Conservation (phyloP, 2,888 invertebrate genomes). For the Netelia virgata region DNA sequence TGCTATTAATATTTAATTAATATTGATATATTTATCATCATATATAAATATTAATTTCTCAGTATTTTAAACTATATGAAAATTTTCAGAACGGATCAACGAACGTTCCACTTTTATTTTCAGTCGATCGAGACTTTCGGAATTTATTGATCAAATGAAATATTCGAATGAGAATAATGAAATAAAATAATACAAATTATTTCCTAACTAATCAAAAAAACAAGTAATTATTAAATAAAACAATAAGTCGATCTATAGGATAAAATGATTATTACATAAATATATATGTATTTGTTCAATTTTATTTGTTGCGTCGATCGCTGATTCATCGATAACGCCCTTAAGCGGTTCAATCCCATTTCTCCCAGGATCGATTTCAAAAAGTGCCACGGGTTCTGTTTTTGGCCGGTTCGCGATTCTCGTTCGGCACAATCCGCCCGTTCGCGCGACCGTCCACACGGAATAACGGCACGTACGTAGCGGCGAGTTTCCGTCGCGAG, state of each 20-base stretch:
- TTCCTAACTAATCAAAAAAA: no score
- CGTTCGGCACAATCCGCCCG: constrained; percentile 1
- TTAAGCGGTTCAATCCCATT: constrained; percentile 30
- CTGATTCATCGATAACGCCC: constrained; percentile 51
- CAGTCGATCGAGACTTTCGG: no score
- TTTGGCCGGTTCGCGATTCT: constrained; percentile 36
- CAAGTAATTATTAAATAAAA: no score
- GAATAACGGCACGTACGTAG: not conserved
- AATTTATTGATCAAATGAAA: not conserved
- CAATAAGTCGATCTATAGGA: no score
- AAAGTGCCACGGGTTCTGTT: constrained; percentile 39
- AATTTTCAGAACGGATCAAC: no score
- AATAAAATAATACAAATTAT: no score
- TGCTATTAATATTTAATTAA: not conserved
- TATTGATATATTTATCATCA: not conserved
- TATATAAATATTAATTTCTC: no score
- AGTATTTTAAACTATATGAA: no score
- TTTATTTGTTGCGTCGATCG: constrained; percentile 53
- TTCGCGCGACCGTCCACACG: not conserved
- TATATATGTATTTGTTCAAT: not conserved
- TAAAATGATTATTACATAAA: not conserved
- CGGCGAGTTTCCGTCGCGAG: not conserved
- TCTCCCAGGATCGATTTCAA: not conserved
- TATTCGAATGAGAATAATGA: not conserved
- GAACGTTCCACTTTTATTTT: no score